phyloP scores from a whole-genome alignment of 2,113 vertebrate genomes.

The Lophura nycthemera region DNA sequence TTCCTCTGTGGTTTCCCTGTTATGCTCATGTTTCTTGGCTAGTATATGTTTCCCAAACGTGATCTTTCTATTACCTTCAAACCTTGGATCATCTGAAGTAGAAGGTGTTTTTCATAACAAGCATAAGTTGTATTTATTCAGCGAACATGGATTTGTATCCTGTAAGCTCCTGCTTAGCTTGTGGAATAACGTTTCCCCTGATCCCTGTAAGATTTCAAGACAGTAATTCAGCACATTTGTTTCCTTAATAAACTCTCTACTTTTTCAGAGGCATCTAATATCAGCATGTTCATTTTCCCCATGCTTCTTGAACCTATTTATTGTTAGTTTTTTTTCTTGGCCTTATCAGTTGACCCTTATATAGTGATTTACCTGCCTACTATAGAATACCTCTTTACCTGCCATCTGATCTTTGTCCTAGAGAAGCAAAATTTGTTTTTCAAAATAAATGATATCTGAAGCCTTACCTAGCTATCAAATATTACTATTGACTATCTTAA shows the following conservation, averaged over 20 bases:
- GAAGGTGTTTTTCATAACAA: neutral
- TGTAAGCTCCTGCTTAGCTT: neutral
- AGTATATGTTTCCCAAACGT: neutral
- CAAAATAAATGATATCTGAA: neutral
- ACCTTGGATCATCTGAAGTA: neutral
- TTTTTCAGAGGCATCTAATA: neutral
- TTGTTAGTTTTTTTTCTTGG: neutral
- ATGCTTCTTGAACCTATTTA: neutral
- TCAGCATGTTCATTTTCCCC: neutral
- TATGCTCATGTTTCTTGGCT: neutral
- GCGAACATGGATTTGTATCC: neutral
- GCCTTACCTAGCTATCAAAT: neutral
- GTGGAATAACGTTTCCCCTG: neutral
- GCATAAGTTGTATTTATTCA: neutral
- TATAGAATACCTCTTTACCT: neutral
- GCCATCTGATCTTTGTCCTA: neutral
- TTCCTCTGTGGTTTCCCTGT: neutral
- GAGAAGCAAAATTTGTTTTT: neutral
- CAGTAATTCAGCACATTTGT: neutral
- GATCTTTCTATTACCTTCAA: neutral
- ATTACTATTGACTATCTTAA: neutral
- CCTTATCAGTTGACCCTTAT: neutral
- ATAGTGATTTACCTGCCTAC: neutral
- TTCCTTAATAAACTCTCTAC: constrained; percentile 4
- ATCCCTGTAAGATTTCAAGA: neutral